Conservation (phyloP, 2,797 vertebrate genomes). For the Lemur catta region DNA sequence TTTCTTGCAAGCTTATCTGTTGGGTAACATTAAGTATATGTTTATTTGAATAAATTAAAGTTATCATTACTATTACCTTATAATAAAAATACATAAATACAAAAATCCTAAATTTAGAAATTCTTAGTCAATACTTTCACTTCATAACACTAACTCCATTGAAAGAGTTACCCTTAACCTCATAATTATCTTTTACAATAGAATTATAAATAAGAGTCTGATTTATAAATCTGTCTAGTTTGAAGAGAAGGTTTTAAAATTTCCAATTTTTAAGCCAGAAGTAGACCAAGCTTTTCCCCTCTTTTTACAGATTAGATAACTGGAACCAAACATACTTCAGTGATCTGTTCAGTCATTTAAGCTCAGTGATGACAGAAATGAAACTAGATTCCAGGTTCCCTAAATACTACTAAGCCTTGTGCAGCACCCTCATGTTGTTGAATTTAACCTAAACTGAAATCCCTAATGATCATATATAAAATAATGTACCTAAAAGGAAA, state of each 20-base stretch:
- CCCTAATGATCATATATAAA: background rate
- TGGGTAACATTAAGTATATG: background rate
- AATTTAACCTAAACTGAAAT: slow-evolving; percentile 34
- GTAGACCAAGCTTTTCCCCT: background rate
- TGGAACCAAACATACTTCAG: background rate
- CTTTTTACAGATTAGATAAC: background rate
- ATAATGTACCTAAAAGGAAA: background rate
- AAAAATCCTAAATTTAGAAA: slow-evolving; percentile 21
- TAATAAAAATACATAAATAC: background rate
- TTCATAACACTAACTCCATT: background rate
- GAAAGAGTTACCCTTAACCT: background rate
- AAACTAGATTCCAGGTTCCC: background rate
- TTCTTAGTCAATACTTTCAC: background rate
- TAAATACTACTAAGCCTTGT: background rate
- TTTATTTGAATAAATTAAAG: background rate
- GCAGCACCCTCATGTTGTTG: background rate
- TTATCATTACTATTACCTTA: background rate
- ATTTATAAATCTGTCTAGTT: background rate
- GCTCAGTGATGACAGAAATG: background rate
- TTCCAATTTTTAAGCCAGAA: slow-evolving; percentile 15
- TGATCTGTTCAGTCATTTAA: background rate
- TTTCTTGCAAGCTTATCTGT: background rate
- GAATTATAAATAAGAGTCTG: background rate
- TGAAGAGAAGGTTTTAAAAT: background rate
- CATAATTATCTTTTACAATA: background rate